These are phyloP conservation scores for Dromas ardeola DNA, from an alignment of 2,113 vertebrate genomes.

Conservation along the genomic window DNA sequence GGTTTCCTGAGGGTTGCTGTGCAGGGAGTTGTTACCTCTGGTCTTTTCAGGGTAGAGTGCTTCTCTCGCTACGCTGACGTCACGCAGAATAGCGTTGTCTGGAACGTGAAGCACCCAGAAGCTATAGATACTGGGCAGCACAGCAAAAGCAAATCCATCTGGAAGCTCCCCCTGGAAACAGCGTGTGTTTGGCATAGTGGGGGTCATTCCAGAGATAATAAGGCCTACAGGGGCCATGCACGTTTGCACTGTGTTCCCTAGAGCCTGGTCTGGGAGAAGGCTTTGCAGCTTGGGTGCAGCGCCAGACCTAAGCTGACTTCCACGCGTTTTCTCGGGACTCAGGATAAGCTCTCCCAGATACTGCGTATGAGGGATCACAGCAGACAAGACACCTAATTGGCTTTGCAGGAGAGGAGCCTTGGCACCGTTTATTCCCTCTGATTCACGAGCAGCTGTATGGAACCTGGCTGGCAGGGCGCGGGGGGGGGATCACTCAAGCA, in stretches of 20 bases:
- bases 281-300: not conserved
- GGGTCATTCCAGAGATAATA: rapidly evolving
- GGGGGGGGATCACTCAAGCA: not conserved
- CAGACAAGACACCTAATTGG: not conserved
- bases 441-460: not conserved
- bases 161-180: not conserved
- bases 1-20: not conserved
- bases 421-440: not conserved
- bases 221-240: not conserved
- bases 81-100: not conserved
- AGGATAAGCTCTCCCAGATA: not conserved
- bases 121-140: not conserved
- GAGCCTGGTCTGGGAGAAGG: not conserved
- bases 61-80: not conserved
- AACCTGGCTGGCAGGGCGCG: not conserved
- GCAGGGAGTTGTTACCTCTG: not conserved
- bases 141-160: not conserved
- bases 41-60: not conserved
- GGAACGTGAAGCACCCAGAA: not conserved
- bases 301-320: not conserved
- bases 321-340: rapidly evolving
- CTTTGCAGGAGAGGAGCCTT: not conserved
- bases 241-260: not conserved
- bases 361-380: not conserved
- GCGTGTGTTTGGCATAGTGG: not conserved